Conservation (phyloP, 30 jellyfish, hydroid and myxozoan species). For the Haliclystus octoradiatus region DNA sequence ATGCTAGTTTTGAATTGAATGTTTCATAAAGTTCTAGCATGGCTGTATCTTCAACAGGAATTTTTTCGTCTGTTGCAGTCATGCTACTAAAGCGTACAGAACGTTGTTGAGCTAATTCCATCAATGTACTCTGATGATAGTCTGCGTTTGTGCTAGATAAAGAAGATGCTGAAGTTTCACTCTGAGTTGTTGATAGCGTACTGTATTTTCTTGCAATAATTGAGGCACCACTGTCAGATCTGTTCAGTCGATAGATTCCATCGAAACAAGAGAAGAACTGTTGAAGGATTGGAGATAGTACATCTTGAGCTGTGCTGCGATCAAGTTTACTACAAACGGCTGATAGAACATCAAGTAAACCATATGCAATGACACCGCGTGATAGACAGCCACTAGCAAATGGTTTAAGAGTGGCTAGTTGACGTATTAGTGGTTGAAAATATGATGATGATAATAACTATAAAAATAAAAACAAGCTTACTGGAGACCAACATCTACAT, state of each 20-base stretch:
- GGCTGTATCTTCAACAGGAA: not conserved
- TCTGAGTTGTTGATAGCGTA: slow-evolving; percentile 4
- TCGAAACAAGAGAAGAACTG: slow-evolving; percentile 86
- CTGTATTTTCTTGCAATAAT: slow-evolving; percentile 47
- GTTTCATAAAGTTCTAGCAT: slow-evolving; percentile 38
- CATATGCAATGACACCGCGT: slow-evolving; percentile 34
- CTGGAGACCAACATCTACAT: too few relatives aligned
- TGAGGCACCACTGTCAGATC: slow-evolving; percentile 15
- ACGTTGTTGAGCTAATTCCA: not conserved
- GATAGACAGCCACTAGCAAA: slow-evolving; percentile 43
- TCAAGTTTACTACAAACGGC: slow-evolving; percentile 49
- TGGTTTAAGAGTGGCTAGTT: slow-evolving; percentile 51
- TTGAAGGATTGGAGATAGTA: slow-evolving; percentile 70
- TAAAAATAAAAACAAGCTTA: not conserved
- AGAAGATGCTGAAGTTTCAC: not conserved
- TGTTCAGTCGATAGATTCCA: slow-evolving; percentile 59
- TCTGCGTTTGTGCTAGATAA: not conserved
- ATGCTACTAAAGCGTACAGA: not conserved
- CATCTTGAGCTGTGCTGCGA: slow-evolving; percentile 68
- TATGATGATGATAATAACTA: slow-evolving; percentile 46
- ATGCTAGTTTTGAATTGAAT: slow-evolving; percentile 69
- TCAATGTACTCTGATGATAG: not conserved
- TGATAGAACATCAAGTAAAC: slow-evolving; percentile 51
- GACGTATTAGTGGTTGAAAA: slow-evolving; percentile 77
- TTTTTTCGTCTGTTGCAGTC: not conserved